These are phyloP conservation scores for Eupithecia subfuscata DNA, from an alignment of 2,888 invertebrate species.

Conservation along the genomic window DNA sequence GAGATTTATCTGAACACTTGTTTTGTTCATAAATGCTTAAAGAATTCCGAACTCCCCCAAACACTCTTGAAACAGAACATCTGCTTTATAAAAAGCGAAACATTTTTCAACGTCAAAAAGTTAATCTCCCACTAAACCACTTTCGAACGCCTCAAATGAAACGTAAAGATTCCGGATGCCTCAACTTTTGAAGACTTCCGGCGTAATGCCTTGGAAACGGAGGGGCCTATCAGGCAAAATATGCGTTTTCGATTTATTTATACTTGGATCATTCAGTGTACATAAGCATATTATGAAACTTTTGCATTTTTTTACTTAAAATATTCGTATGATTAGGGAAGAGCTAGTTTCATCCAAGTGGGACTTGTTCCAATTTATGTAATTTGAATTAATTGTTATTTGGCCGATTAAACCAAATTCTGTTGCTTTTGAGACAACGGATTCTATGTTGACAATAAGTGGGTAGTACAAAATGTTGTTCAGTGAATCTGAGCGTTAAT, in stretches of 20 bases:
- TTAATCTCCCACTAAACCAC: slow-evolving; percentile 44
- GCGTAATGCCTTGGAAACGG: slow-evolving; percentile 37
- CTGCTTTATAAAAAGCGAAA: slow-evolving; percentile 38
- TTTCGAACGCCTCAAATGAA: slow-evolving; percentile 43
- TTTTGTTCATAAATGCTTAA: background rate
- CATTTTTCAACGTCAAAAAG: slow-evolving; percentile 47
- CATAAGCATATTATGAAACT: too few relatives aligned
- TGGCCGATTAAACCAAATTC: too few relatives aligned
- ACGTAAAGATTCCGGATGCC: slow-evolving; percentile 40
- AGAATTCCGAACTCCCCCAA: slow-evolving; percentile 6
- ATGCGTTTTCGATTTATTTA: background rate
- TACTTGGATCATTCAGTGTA: background rate
- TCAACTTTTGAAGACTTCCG: slow-evolving; percentile 36
- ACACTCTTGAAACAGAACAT: slow-evolving; percentile 24
- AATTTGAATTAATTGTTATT: too few relatives aligned
- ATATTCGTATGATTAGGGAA: too few relatives aligned
- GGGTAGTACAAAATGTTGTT: too few relatives aligned
- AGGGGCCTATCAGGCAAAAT: slow-evolving; percentile 4
- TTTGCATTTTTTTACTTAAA: background rate
- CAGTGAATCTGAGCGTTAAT: too few relatives aligned
- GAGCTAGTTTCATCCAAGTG: too few relatives aligned
- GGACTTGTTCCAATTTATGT: too few relatives aligned
- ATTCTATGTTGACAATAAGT: too few relatives aligned
- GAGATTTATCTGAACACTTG: background rate
- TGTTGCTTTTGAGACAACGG: too few relatives aligned